Conservation (phyloP, 2,888 invertebrate genomes). For the Julus scandinavius region DNA sequence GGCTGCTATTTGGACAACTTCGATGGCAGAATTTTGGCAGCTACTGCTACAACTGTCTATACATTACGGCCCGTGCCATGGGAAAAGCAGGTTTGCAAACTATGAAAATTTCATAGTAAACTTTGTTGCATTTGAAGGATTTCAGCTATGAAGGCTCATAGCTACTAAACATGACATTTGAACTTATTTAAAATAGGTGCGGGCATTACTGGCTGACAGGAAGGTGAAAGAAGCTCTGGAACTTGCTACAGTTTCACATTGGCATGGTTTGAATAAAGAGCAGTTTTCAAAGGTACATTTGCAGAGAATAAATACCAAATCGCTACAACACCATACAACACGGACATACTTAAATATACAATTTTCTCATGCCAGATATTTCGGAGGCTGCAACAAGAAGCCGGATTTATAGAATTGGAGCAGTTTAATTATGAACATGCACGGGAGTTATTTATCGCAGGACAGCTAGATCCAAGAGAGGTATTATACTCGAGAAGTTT, state of each 20-base stretch:
- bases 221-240: slow-evolving; percentile 69
- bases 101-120: not conserved
- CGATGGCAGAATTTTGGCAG: slow-evolving; percentile 69
- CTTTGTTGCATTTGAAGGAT: not conserved
- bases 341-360: too few species aligned
- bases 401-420: slow-evolving; percentile 69
- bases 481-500: slow-evolving; percentile 60
- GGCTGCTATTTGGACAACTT: slow-evolving; percentile 68
- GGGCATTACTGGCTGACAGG: slow-evolving; percentile 66
- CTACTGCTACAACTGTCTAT: slow-evolving; percentile 67
- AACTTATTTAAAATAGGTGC: slow-evolving; percentile 63
- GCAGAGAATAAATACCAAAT: not conserved
- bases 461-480: slow-evolving; percentile 68
- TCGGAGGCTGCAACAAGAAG: slow-evolving; percentile 67
- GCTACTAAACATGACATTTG: slow-evolving; percentile 4
- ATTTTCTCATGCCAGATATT: slow-evolving; percentile 63
- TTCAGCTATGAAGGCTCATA: not conserved
- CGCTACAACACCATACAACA: too few species aligned
- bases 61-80: slow-evolving; percentile 69
- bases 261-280: slow-evolving; percentile 65
- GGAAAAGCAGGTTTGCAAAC: slow-evolving; percentile 68
- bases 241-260: slow-evolving; percentile 67
- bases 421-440: slow-evolving; percentile 67
- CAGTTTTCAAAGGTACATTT: slow-evolving; percentile 64
- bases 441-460: slow-evolving; percentile 65